Evolutionary conservation across 2,888 invertebrate species (phyloP).

Genomic region (Muschampia plurimacula): DNA sequence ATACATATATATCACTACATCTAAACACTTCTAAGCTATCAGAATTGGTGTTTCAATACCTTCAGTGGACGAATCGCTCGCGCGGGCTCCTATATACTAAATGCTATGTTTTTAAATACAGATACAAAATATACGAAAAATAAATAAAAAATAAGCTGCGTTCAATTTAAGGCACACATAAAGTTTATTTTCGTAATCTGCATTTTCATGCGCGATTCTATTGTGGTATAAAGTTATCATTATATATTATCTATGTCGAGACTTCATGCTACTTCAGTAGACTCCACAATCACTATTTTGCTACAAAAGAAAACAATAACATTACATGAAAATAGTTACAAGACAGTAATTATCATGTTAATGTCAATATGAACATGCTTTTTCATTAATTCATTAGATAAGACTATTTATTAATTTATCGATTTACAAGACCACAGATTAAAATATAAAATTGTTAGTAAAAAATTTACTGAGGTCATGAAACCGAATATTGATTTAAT

Average conservation of each 20-base stretch:
- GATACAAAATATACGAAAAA: slow-evolving; percentile 15
- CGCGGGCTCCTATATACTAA: slow-evolving; percentile 65
- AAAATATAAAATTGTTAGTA: background rate
- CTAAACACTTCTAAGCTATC: slow-evolving; percentile 57
- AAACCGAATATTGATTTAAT: background rate
- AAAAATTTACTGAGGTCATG: background rate
- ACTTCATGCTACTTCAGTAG: slow-evolving; percentile 54
- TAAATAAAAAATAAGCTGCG: slow-evolving; percentile 35
- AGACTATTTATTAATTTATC: slow-evolving; percentile 10
- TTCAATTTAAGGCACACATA: slow-evolving; percentile 39
- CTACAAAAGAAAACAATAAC: slow-evolving; percentile 57
- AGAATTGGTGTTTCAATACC: slow-evolving; percentile 81
- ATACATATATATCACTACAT: slow-evolving; percentile 40
- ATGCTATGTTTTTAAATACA: slow-evolving; percentile 31
- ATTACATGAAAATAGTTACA: slow-evolving; percentile 43
- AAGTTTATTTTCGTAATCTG: slow-evolving; percentile 23
- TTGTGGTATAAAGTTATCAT: background rate
- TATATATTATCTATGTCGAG: slow-evolving; percentile 37
- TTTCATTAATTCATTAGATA: slow-evolving; percentile 7
- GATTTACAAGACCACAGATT: slow-evolving; percentile 11
- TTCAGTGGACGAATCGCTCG: slow-evolving; percentile 81
- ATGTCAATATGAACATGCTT: slow-evolving; percentile 27
- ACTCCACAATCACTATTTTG: slow-evolving; percentile 55
- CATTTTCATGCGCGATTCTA: slow-evolving; percentile 42
- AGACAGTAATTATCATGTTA: slow-evolving; percentile 16